phyloP scores from a whole-genome alignment of 2,888 invertebrate genomes.

The Meloe dianella region DNA sequence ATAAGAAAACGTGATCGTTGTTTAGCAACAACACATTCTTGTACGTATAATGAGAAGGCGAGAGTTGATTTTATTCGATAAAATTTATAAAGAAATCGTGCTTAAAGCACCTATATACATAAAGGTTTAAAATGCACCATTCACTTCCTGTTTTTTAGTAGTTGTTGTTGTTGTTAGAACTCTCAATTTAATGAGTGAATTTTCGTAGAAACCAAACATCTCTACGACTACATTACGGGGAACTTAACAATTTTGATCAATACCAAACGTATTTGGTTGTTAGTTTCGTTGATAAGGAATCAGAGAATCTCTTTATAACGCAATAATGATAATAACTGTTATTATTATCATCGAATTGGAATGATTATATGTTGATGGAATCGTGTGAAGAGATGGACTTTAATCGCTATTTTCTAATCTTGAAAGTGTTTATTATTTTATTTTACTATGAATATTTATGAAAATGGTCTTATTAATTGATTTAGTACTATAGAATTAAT shows the following conservation, averaged over 20 bases:
- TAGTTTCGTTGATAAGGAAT: neutral
- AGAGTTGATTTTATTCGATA: conserved; percentile 8
- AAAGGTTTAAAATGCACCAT: neutral
- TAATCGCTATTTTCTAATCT: neutral
- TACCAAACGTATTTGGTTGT: neutral
- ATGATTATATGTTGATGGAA: neutral
- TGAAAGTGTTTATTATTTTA: neutral
- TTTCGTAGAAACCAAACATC: neutral
- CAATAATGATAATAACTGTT: neutral
- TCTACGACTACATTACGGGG: too few relatives aligned
- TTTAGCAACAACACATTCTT: conserved; percentile 6
- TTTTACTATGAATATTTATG: conserved; percentile 12
- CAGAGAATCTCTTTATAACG: neutral
- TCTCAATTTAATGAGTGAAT: conserved; percentile 5
- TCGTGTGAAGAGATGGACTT: neutral
- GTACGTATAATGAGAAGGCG: neutral
- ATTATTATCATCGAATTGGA: neutral
- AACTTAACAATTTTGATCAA: neutral
- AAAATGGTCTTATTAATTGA: conserved; percentile 20
- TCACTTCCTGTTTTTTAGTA: conserved; percentile 8
- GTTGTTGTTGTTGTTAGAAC: too few relatives aligned
- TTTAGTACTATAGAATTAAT: conserved; percentile 26
- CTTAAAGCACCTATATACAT: neutral
- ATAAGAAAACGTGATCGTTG: conserved; percentile 6
- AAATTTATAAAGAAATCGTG: conserved; percentile 8